Conservation (phyloP, 2,113 vertebrate species). For the Siniperca knerii region DNA sequence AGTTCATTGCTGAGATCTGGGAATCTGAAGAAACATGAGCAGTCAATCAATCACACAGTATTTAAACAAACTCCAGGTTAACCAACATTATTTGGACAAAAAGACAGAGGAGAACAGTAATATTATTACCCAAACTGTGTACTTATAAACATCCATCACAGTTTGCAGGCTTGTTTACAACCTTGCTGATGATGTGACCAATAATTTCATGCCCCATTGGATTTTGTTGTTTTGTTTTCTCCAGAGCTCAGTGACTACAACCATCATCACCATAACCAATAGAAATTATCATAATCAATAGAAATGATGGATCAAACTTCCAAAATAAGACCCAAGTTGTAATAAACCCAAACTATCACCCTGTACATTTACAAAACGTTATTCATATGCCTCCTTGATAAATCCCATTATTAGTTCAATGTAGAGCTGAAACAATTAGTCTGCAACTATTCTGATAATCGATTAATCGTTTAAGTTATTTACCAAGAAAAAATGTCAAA, state of each 20-base stretch:
- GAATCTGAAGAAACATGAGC: neutral
- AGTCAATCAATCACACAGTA: neutral
- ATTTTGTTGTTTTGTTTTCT: neutral
- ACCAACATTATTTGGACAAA: neutral
- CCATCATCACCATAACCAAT: neutral
- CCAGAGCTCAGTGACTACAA: neutral
- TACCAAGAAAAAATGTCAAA: neutral
- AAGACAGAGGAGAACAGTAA: neutral
- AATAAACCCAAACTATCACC: neutral
- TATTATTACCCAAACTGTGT: too few relatives aligned
- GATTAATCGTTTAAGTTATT: too few relatives aligned
- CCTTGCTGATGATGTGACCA: neutral
- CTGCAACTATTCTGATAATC: neutral
- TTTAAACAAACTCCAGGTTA: neutral
- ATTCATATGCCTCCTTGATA: neutral
- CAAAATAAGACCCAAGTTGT: neutral
- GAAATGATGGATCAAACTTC: neutral
- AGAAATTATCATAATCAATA: neutral
- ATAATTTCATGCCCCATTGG: neutral
- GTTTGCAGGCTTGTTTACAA: neutral
- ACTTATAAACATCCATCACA: too few relatives aligned
- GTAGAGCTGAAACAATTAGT: neutral
- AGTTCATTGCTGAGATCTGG: too few relatives aligned
- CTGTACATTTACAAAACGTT: neutral
- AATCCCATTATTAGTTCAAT: neutral